These are phyloP conservation scores for Lutjanus campechanus DNA, from an alignment of 2,797 vertebrate genomes.

Conservation along the genomic window DNA sequence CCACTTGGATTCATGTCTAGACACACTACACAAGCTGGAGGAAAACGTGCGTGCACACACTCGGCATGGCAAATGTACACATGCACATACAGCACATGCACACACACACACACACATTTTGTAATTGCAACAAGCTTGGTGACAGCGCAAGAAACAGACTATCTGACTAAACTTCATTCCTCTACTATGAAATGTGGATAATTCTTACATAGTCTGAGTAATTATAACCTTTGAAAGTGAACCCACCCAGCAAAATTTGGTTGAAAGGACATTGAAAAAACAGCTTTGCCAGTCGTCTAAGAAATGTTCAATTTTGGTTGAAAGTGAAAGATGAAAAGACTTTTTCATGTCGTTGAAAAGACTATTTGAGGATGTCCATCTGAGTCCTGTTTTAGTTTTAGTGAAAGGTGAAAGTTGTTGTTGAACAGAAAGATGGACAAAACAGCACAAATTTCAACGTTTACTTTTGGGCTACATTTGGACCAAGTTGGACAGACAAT, in stretches of 20 bases:
- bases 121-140: conserved; percentile 24
- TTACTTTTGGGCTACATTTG: no score
- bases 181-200: conserved; percentile 10
- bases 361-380: no score
- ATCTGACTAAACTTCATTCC: conserved; percentile 18
- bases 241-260: background rate
- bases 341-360: no score
- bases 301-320: no score
- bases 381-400: no score
- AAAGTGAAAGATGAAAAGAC: no score
- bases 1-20: conserved; percentile 74
- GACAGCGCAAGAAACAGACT: background rate
- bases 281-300: no score
- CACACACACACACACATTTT: background rate
- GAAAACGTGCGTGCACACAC: conserved; percentile 27
- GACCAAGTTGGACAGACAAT: no score
- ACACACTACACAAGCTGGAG: conserved; percentile 39
- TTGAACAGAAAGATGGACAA: no score
- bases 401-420: no score
- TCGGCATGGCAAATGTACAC: background rate
- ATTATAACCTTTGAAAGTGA: conserved; percentile 23
- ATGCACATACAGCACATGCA: background rate
- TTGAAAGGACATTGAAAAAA: no score
- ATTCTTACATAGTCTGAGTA: conserved; percentile 1
- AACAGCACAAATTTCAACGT: no score